Evolutionary conservation across 2,113 vertebrate genomes (phyloP).

Genomic region (Casuarius casuarius): DNA sequence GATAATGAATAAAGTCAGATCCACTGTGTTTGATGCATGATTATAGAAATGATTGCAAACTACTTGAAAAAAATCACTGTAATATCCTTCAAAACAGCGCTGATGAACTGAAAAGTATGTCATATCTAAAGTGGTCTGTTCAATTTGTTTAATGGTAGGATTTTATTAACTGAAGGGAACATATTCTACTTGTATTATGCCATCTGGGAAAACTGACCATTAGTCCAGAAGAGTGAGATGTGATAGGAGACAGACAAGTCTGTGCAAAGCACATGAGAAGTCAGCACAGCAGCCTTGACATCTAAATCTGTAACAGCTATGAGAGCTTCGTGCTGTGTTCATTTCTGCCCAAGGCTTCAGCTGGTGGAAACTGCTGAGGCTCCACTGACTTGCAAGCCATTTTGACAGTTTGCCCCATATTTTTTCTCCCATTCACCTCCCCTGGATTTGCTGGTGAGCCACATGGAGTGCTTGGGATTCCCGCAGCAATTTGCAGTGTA

Average conservation of each 20-base stretch:
- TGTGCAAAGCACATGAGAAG: not conserved
- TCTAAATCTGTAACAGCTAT: not conserved
- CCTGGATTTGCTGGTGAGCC: not conserved
- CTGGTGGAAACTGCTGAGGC: not conserved
- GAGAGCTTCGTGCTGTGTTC: not conserved
- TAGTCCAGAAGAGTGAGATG: not conserved
- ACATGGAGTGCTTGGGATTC: not conserved
- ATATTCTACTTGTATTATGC: not conserved
- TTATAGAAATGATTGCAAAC: not conserved
- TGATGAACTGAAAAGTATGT: not conserved
- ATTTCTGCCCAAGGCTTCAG: not conserved
- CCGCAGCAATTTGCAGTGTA: not conserved
- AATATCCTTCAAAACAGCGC: not conserved
- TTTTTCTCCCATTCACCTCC: not conserved
- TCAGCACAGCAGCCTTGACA: not conserved
- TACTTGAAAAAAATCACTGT: not conserved
- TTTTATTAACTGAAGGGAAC: not conserved
- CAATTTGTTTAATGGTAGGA: not conserved
- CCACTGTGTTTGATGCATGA: not conserved
- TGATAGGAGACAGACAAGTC: not conserved
- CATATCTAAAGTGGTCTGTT: not conserved
- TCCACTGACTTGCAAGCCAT: not conserved
- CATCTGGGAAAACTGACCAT: not conserved
- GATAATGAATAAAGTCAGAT: not conserved
- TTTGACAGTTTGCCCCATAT: not conserved